Percentiles rank a stretch among this genome's conserved stretches.
Evolutionary conservation across 2,888 invertebrate genomes (phyloP).

Genomic region (Caenorhabditis zanzibari): DNA sequence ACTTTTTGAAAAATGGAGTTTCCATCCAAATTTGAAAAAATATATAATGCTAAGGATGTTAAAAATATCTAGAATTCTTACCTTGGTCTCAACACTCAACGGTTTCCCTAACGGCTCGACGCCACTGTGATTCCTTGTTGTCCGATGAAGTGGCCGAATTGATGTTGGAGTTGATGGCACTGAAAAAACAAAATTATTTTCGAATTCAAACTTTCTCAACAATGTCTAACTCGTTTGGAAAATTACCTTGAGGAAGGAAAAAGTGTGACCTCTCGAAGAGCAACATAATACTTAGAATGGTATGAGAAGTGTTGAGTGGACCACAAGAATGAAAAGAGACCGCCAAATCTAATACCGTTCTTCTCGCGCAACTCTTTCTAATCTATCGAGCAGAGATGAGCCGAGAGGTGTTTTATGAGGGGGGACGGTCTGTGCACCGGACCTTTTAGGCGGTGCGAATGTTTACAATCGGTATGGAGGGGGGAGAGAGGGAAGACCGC

Average conservation of each 20-base stretch:
- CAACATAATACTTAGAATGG: constrained; percentile 29
- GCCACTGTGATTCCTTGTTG: constrained; percentile 33
- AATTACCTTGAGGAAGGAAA: constrained; percentile 41
- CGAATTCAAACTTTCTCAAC: background rate
- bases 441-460: constrained; percentile 34
- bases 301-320: constrained; percentile 3
- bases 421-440: constrained; percentile 35
- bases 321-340: constrained; percentile 6
- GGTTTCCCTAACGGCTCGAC: constrained; percentile 43
- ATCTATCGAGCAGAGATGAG: constrained; percentile 55
- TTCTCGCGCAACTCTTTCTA: constrained; percentile 55
- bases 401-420: constrained; percentile 52
- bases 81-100: constrained; percentile 59
- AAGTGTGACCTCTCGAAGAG: constrained; percentile 45
- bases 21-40: background rate
- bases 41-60: too few relatives aligned
- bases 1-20: too few relatives aligned
- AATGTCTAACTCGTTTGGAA: background rate
- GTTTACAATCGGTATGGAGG: constrained; percentile 50
- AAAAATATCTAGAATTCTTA: background rate
- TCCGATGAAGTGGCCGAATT: constrained; percentile 57
- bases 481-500: constrained; percentile 2
- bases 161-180: constrained; percentile 57
- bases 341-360: constrained; percentile 36
- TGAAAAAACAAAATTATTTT: constrained; percentile 23